A percentile compares a stretch with the other conserved stretches of the same genome.
Conservation (phyloP, 1,140 invertebrate genomes). For the Brachionus plicatilis region DNA sequence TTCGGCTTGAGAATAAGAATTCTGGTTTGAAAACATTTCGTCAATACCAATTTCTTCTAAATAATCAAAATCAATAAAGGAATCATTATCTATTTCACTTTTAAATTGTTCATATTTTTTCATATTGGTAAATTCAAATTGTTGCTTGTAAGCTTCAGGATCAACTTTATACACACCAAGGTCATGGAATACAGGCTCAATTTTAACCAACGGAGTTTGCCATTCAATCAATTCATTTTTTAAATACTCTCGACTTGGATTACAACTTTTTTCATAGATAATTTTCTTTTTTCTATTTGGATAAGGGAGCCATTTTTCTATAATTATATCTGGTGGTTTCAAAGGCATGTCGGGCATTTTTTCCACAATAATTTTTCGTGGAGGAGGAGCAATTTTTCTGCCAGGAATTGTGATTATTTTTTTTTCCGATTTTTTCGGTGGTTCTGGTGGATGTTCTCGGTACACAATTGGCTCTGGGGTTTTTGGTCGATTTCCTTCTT, state of each 20-base stretch:
- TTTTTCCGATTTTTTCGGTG: not conserved
- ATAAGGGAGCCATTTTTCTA: conserved; percentile 39
- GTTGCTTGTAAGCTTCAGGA: not conserved
- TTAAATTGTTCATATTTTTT: not conserved
- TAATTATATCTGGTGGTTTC: conserved; percentile 32
- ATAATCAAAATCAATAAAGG: not conserved
- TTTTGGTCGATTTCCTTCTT: not conserved
- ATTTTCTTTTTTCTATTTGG: conserved; percentile 3
- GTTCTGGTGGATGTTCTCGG: conserved; percentile 25
- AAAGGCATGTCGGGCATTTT: conserved; percentile 12
- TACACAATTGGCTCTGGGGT: conserved; percentile 17
- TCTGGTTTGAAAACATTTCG: not conserved
- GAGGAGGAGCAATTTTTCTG: not conserved
- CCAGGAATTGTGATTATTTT: conserved; percentile 3
- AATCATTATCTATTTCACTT: not conserved
- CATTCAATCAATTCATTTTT: conserved; percentile 38
- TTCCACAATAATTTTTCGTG: conserved; percentile 27
- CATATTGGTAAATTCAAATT: not conserved
- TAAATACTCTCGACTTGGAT: not conserved
- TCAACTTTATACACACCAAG: not conserved
- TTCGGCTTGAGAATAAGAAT: not conserved
- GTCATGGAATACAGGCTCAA: not conserved
- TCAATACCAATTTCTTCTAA: not conserved
- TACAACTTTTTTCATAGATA: conserved; percentile 10
- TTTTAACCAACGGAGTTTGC: not conserved